Conservation (phyloP, 2,888 invertebrate genomes). For the Tachystola acroxantha region DNA sequence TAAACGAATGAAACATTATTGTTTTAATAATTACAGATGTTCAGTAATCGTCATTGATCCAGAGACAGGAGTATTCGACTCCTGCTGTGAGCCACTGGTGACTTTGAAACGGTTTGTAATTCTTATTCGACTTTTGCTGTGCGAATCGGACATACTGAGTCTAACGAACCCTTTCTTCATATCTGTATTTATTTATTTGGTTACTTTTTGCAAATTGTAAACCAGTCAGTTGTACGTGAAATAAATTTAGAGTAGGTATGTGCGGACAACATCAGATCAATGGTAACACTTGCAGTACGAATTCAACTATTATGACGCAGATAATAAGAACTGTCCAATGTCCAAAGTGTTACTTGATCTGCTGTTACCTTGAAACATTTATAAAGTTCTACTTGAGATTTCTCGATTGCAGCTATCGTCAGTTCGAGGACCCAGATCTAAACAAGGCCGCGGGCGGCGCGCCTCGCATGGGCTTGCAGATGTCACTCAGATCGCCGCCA, state of each 20-base stretch:
- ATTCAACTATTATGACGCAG: too few relatives aligned
- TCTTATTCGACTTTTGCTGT: background rate
- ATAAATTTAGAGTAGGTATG: too few relatives aligned
- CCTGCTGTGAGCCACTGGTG: background rate
- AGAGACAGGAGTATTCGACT: background rate
- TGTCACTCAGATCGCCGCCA: slow-evolving; percentile 22
- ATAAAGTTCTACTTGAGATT: too few relatives aligned
- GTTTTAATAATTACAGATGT: background rate
- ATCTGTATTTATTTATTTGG: too few relatives aligned
- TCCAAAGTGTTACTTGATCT: too few relatives aligned
- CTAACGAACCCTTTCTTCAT: background rate
- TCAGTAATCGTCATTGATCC: background rate
- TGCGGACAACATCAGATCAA: too few relatives aligned
- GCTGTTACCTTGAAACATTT: too few relatives aligned
- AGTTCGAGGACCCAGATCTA: slow-evolving; percentile 16
- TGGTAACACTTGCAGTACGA: too few relatives aligned
- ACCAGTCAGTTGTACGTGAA: too few relatives aligned
- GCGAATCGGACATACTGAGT: background rate
- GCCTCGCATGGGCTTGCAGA: slow-evolving; percentile 26
- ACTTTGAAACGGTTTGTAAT: background rate
- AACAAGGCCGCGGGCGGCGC: slow-evolving; percentile 18
- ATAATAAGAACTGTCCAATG: too few relatives aligned
- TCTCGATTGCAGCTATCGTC: slow-evolving; percentile 3
- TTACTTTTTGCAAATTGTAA: background rate
- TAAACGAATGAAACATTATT: background rate